Evolutionary conservation across 2,113 vertebrate species (phyloP).

Genomic region (Vicugna pacos): DNA sequence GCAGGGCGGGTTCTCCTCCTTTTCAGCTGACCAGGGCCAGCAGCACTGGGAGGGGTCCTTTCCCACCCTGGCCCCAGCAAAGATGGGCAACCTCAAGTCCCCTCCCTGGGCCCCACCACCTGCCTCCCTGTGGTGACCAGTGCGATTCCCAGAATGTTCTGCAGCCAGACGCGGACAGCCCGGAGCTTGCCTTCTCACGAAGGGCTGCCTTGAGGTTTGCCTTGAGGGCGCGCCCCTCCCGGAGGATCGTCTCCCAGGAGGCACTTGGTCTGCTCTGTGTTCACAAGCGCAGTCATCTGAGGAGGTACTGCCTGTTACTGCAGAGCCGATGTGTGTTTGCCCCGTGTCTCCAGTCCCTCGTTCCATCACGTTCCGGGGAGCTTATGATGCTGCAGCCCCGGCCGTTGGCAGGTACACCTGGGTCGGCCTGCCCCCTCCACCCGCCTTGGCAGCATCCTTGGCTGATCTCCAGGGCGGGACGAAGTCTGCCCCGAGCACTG

Average conservation of each 20-base stretch:
- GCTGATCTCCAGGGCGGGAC: accelerated
- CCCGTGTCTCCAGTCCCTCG: background rate
- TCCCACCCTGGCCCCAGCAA: background rate
- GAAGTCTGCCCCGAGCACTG: background rate
- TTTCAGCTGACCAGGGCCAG: background rate
- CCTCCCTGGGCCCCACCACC: background rate
- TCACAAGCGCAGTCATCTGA: background rate
- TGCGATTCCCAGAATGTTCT: background rate
- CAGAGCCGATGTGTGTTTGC: background rate
- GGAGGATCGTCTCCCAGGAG: background rate
- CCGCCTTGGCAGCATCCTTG: accelerated
- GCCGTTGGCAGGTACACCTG: background rate
- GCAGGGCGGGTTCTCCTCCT: background rate
- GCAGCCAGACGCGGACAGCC: background rate
- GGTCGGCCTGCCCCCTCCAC: background rate
- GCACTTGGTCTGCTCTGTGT: background rate
- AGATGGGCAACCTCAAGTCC: accelerated
- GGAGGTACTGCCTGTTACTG: background rate
- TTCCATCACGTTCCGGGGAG: background rate
- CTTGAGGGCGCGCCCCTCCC: background rate
- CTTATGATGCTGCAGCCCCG: no score
- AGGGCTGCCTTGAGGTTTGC: background rate
- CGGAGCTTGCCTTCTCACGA: background rate
- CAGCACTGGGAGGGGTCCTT: accelerated
- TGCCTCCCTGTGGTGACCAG: background rate